Percentiles rank a stretch among this genome's conserved stretches.
These are phyloP conservation scores for Erebia ligea DNA, from an alignment of 2,888 invertebrate species.

Conservation along the genomic window DNA sequence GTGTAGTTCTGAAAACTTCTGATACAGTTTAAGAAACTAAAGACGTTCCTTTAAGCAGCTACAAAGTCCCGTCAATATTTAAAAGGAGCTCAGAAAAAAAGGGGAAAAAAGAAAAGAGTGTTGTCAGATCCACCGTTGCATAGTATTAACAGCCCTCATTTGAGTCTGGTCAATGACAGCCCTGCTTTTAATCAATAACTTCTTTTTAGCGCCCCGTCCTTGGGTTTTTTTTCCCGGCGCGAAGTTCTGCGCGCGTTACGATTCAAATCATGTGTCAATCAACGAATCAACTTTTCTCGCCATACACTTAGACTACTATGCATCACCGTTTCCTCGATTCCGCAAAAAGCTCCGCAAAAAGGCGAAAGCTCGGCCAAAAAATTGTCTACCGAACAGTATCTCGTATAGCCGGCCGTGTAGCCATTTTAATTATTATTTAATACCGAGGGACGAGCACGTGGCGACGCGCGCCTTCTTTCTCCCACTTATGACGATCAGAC, in stretches of 20 bases:
- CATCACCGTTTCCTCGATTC: conserved; percentile 68
- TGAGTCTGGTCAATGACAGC: conserved; percentile 82
- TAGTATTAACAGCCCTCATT: conserved; percentile 82
- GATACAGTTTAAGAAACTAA: too few species aligned
- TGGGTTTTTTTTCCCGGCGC: conserved; percentile 82
- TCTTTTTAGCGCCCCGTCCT: conserved; percentile 81
- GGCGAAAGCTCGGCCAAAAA: conserved; percentile 79
- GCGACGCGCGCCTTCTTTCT: conserved; percentile 68
- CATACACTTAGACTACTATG: conserved; percentile 51
- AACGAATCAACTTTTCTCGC: conserved; percentile 57
- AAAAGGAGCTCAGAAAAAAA: conserved; percentile 7
- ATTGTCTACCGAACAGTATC: conserved; percentile 80
- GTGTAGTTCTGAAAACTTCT: too few species aligned
- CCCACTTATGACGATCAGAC: conserved; percentile 46
- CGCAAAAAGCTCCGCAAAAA: conserved; percentile 78
- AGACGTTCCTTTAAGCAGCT: neutral
- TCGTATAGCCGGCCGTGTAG: conserved; percentile 80
- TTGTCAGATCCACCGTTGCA: conserved; percentile 65
- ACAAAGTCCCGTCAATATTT: conserved; percentile 3
- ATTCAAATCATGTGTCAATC: conserved; percentile 76
- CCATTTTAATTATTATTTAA: conserved; percentile 84
- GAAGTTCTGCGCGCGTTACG: conserved; percentile 80
- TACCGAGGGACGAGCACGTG: conserved; percentile 82
- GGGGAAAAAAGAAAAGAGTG: conserved; percentile 20
- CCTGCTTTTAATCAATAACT: conserved; percentile 82